phyloP scores from a whole-genome alignment of 2,888 invertebrate species.

The Erannis defoliaria region DNA sequence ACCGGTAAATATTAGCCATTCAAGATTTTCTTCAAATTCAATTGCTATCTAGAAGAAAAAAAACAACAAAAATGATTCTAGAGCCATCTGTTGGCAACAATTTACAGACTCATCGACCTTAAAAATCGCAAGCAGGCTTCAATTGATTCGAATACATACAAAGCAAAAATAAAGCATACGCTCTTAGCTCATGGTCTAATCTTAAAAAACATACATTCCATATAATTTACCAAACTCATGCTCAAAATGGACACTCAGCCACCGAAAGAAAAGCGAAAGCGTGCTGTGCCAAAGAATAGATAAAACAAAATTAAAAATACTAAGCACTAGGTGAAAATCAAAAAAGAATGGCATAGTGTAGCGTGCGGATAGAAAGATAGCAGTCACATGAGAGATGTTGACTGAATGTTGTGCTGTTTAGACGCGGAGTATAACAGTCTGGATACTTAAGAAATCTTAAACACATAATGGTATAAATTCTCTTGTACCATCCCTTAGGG shows the following conservation, averaged over 20 bases:
- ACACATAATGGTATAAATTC: too few relatives aligned
- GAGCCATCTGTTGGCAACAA: too few relatives aligned
- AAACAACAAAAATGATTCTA: too few relatives aligned
- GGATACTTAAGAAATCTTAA: slow-evolving; percentile 47
- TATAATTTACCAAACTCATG: slow-evolving; percentile 14
- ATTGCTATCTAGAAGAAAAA: too few relatives aligned
- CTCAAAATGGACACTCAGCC: slow-evolving; percentile 38
- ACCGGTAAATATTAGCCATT: too few relatives aligned
- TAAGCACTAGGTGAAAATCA: slow-evolving; percentile 52
- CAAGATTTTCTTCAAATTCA: too few relatives aligned
- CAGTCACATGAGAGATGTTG: slow-evolving; percentile 85
- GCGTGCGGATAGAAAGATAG: slow-evolving; percentile 72
- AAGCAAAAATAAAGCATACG: slow-evolving; percentile 22
- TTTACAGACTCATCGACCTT: too few relatives aligned
- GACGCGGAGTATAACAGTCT: slow-evolving; percentile 52
- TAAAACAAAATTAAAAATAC: slow-evolving; percentile 49
- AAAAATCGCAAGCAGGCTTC: slow-evolving; percentile 3
- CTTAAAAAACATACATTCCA: slow-evolving; percentile 4
- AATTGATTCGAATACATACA: not conserved
- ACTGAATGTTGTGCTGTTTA: slow-evolving; percentile 63
- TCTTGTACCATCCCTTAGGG: not conserved
- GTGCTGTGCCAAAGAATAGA: slow-evolving; percentile 48
- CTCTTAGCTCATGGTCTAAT: slow-evolving; percentile 9
- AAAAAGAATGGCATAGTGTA: slow-evolving; percentile 57
- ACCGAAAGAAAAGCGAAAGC: slow-evolving; percentile 51